Evolutionary conservation across 2,888 invertebrate species (phyloP).

Genomic region (Amorpha juglandis): DNA sequence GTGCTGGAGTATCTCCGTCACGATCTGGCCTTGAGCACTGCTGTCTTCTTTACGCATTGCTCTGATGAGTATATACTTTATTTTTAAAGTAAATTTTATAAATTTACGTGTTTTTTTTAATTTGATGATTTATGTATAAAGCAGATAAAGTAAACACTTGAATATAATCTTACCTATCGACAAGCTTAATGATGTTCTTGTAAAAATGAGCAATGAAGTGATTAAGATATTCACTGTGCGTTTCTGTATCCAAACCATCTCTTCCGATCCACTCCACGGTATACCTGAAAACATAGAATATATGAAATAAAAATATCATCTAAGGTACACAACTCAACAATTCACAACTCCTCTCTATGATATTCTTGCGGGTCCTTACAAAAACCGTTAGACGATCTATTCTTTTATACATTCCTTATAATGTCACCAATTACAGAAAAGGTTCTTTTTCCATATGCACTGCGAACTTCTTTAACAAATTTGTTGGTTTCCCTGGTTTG

Average conservation of each 20-base stretch:
- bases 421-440: no score
- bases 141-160: no score
- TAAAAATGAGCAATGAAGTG: conserved; percentile 98
- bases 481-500: no score
- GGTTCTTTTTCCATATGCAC: no score
- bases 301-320: background rate
- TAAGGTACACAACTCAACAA: no score
- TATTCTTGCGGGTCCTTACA: no score
- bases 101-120: background rate
- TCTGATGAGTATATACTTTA: conserved; percentile 49
- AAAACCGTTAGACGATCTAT: no score
- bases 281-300: conserved; percentile 83
- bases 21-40: conserved; percentile 96
- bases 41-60: conserved; percentile 98
- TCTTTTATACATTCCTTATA: no score
- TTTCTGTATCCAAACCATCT: conserved; percentile 95
- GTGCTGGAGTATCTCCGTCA: conserved; percentile 97
- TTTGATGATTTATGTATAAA: background rate
- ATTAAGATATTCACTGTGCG: conserved; percentile 96
- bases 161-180: conserved; percentile 86
- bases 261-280: conserved; percentile 99
- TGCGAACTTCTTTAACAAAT: no score
- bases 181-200: conserved; percentile 94
- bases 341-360: no score
- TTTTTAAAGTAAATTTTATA: no score